Percentiles rank a stretch among this genome's conserved stretches.
phyloP scores from a whole-genome alignment of 2,888 invertebrate species.

The Meliscaeva auricollis region DNA sequence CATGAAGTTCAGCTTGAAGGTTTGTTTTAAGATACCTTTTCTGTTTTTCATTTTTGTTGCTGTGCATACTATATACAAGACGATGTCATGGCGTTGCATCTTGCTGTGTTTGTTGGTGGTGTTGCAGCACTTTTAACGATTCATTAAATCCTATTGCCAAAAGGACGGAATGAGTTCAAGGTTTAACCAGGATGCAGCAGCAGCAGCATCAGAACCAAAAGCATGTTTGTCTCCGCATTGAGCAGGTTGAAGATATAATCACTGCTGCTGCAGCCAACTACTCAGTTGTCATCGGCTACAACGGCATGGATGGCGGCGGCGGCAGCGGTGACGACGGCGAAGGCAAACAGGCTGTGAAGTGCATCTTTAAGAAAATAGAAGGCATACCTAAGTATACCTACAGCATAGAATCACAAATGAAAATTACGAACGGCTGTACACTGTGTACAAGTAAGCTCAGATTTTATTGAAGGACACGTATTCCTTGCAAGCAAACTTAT shows the following conservation, averaged over 20 bases:
- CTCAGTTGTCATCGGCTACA: constrained; percentile 48
- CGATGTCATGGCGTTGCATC: constrained; percentile 11
- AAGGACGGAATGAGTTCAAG: constrained; percentile 74
- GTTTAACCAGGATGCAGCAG: constrained; percentile 62
- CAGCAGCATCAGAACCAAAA: neutral
- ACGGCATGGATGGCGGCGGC: neutral
- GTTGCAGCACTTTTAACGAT: constrained; percentile 74
- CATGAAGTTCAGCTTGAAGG: constrained; percentile 29
- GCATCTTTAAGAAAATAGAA: constrained; percentile 36
- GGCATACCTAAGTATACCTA: neutral
- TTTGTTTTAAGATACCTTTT: constrained; percentile 15
- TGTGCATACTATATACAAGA: neutral
- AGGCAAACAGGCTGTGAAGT: constrained; percentile 8
- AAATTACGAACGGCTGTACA: constrained; percentile 45
- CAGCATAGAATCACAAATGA: constrained; percentile 16
- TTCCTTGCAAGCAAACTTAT: neutral
- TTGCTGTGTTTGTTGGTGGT: constrained; percentile 53
- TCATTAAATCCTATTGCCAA: constrained; percentile 75
- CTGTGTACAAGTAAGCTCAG: neutral
- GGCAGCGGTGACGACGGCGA: constrained; percentile 16
- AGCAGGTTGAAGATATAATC: constrained; percentile 61
- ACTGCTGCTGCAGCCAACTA: constrained; percentile 49
- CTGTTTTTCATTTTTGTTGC: neutral
- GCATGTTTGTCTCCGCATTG: constrained; percentile 69
- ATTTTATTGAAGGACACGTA: constrained; percentile 50